A percentile compares a stretch with the other conserved stretches of the same genome.
phyloP scores from a whole-genome alignment of 2,113 vertebrate genomes.

The Monarcha castaneiventris region DNA sequence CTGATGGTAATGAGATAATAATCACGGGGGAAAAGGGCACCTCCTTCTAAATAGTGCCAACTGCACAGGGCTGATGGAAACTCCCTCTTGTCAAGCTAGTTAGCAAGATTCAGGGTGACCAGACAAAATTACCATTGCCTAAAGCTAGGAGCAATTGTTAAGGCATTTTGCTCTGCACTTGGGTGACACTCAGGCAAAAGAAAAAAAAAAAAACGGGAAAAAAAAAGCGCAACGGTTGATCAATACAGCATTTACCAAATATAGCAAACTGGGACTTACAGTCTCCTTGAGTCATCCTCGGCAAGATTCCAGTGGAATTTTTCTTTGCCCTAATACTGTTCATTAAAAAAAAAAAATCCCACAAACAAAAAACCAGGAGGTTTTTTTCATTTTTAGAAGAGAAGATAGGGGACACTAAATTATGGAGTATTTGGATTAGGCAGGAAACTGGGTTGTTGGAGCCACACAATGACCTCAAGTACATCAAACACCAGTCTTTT shows the following conservation, averaged over 20 bases:
- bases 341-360: no score
- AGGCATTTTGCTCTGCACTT: neutral
- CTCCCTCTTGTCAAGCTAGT: neutral
- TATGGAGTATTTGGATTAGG: neutral
- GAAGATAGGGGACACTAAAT: neutral
- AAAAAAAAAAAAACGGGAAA: fast-evolving
- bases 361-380: no score
- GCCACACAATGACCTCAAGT: fast-evolving
- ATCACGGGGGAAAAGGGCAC: neutral
- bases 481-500: neutral
- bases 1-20: neutral
- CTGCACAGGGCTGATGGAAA: neutral
- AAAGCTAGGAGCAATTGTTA: neutral
- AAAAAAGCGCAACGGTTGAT: neutral
- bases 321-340: neutral
- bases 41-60: neutral
- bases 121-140: neutral
- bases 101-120: neutral
- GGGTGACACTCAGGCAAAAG: neutral
- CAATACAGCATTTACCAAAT: neutral
- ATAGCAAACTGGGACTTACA: neutral
- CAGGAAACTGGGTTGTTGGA: neutral
- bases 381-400: neutral
- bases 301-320: neutral
- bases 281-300: neutral